Percentiles rank a stretch among this genome's conserved stretches.
These are phyloP conservation scores for Cylas formicarius DNA, from an alignment of 1,140 invertebrate species.

Conservation along the genomic window DNA sequence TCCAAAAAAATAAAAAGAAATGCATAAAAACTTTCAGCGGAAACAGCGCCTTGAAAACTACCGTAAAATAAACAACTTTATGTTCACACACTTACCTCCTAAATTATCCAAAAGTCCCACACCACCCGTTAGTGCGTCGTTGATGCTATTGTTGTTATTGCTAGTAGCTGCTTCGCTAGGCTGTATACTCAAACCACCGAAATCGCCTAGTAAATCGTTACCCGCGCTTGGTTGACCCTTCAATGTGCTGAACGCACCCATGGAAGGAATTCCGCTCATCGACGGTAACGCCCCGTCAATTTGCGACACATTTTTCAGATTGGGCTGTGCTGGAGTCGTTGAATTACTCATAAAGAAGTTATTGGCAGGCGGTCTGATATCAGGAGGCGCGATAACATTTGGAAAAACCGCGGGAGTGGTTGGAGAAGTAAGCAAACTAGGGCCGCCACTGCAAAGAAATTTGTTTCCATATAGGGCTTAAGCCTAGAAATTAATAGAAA, in stretches of 20 bases:
- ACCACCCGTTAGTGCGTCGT: constrained; percentile 18
- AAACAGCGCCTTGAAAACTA: too few species aligned
- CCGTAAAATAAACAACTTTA: too few species aligned
- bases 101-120: constrained; percentile 25
- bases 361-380: constrained; percentile 9
- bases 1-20: too few species aligned
- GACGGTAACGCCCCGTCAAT: too few species aligned
- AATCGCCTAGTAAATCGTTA: constrained; percentile 53
- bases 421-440: constrained; percentile 19
- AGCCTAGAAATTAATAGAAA: too few species aligned
- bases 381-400: constrained; percentile 10
- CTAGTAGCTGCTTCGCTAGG: constrained; percentile 16
- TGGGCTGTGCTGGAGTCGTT: neutral
- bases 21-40: too few species aligned
- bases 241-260: too few species aligned
- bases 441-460: constrained; percentile 15
- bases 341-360: neutral
- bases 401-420: constrained; percentile 16
- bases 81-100: constrained; percentile 28
- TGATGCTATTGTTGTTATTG: constrained; percentile 23
- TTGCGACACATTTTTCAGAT: too few species aligned
- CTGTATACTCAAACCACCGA: constrained; percentile 37
- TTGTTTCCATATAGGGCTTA: too few species aligned
- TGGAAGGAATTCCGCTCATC: too few species aligned
- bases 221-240: too few species aligned